Evolutionary conservation across 2,113 vertebrate species (phyloP).

Genomic region (Phocoena sinus): DNA sequence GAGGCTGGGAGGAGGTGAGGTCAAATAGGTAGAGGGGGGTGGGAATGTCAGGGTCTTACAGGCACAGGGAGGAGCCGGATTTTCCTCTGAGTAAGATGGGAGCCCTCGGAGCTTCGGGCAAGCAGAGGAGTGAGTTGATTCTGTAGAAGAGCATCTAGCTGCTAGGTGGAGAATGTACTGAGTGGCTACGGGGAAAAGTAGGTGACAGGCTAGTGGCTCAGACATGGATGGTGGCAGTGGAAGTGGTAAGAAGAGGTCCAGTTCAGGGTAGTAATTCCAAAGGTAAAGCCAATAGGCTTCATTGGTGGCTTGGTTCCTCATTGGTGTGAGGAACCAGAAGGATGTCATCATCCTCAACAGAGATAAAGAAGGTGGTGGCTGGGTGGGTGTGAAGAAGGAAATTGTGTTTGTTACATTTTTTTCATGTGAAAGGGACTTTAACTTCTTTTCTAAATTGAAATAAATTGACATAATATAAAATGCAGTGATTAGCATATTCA

Average conservation of each 20-base stretch:
- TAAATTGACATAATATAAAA: not conserved
- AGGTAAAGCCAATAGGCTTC: not conserved
- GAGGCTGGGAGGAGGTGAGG: not conserved
- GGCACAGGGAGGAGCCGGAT: not conserved
- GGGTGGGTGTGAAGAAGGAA: not conserved
- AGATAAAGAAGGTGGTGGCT: not conserved
- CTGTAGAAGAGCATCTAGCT: not conserved
- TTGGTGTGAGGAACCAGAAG: not conserved
- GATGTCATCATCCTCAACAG: no score
- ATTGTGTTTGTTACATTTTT: not conserved
- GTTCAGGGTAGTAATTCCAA: not conserved
- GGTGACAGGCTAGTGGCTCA: not conserved
- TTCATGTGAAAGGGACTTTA: not conserved
- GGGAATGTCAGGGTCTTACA: not conserved
- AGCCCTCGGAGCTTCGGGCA: no score
- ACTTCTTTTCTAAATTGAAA: not conserved
- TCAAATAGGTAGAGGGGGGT: not conserved
- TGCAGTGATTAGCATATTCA: not conserved
- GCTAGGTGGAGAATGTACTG: no score
- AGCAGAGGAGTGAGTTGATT: not conserved
- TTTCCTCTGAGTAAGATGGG: not conserved
- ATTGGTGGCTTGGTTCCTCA: no score
- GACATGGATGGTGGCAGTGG: not conserved
- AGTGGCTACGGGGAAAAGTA: not conserved
- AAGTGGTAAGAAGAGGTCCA: not conserved